Evolutionary conservation across 2,888 invertebrate species (phyloP).

Genomic region (Pristionchus japonicus): DNA sequence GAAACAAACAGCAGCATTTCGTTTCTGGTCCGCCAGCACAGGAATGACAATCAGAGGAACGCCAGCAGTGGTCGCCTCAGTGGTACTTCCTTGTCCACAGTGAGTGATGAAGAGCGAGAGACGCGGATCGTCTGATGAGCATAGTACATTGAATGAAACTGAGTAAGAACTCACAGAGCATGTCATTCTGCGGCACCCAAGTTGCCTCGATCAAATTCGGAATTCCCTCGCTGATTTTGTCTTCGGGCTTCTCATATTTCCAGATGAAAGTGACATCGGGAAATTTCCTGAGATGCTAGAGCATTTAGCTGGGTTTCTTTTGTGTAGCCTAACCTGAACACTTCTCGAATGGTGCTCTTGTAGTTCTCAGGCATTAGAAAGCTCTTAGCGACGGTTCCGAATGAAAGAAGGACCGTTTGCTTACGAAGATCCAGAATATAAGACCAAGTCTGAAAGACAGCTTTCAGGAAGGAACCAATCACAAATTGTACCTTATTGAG

Average conservation of each 20-base stretch:
- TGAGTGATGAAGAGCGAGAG: conserved; percentile 46
- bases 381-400: conserved; percentile 58
- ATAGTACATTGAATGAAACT: neutral
- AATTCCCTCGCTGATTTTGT: conserved; percentile 15
- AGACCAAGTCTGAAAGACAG: conserved; percentile 40
- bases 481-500: conserved; percentile 34
- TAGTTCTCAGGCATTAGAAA: conserved; percentile 53
- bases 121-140: conserved; percentile 37
- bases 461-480: too few species aligned
- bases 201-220: neutral
- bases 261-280: conserved; percentile 36
- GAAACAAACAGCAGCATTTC: neutral
- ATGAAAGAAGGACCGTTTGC: conserved; percentile 53
- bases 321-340: too few species aligned
- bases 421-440: conserved; percentile 14
- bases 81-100: conserved; percentile 31
- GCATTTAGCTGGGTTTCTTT: too few species aligned
- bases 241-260: conserved; percentile 35
- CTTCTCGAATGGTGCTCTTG: conserved; percentile 50
- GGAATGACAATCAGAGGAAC: conserved; percentile 44
- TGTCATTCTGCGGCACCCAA: conserved; percentile 41
- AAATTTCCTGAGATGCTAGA: neutral
- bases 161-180: neutral
- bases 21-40: conserved; percentile 26
- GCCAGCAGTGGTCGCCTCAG: conserved; percentile 21